These are phyloP conservation scores for Rhadina sibilatrix DNA, from an alignment of 2,113 vertebrate genomes.

Conservation along the genomic window DNA sequence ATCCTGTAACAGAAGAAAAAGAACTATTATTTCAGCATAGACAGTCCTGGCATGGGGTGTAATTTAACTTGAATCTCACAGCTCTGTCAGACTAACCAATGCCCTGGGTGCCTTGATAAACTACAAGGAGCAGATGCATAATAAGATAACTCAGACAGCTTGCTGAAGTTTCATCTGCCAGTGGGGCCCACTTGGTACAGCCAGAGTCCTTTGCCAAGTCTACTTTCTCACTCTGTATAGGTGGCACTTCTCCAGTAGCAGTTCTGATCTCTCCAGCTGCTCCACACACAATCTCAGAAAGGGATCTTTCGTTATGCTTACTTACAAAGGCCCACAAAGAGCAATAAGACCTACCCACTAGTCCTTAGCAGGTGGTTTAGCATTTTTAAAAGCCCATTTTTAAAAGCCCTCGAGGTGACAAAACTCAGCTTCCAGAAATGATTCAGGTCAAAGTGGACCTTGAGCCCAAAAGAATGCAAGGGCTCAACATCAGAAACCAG, in stretches of 20 bases:
- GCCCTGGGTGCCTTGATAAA: not conserved
- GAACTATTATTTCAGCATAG: not conserved
- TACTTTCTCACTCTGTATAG: slow-evolving; percentile 3
- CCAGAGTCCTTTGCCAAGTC: slow-evolving; percentile 31
- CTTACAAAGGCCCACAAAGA: not conserved
- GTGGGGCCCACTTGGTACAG: not conserved
- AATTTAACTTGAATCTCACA: not conserved
- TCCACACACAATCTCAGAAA: not conserved
- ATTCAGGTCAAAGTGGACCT: not conserved
- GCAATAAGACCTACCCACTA: not conserved
- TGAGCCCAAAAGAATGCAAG: not conserved
- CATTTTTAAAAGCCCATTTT: not conserved
- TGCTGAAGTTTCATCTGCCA: slow-evolving; percentile 28
- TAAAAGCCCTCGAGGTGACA: not conserved
- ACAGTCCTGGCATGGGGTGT: not conserved
- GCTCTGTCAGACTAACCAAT: not conserved
- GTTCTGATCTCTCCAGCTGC: slow-evolving; percentile 14
- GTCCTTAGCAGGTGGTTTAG: not conserved
- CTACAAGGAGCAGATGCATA: slow-evolving; percentile 6
- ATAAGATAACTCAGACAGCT: slow-evolving; percentile 19
- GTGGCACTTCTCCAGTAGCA: slow-evolving; percentile 9
- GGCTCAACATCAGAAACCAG: not conserved
- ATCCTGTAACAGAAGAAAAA: not conserved
- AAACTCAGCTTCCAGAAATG: not conserved
- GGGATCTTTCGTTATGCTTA: not conserved